Base-by-base conservation (phyloP, 2,113 vertebrate species). In the Rhipidura dahli region DNA sequence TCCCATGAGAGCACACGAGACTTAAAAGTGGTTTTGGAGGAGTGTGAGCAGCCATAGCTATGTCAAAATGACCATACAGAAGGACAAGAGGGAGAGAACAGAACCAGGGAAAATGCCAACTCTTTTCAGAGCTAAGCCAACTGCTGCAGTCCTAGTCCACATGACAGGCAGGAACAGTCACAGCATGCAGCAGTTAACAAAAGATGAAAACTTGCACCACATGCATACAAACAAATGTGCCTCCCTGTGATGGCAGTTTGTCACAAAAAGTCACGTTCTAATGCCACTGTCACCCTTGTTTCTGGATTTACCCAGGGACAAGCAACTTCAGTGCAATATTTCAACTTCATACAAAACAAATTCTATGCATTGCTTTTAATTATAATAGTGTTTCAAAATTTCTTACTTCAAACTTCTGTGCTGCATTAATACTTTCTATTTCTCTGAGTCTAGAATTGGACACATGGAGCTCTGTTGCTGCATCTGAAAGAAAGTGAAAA, bases 321-420 rank as follows among this genome's bases (percentile, higher is more conserved):
- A 91, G n/a, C 30, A 88, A 70, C 13, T 81, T 68, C 30, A 57
- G 18, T 37, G 35, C 31, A 83, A 1, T 15, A 93, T 40, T 92
- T 94, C 40, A 78, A 19, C 13, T 81, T 51, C 6, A 66, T 14
- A 60, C 33, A 24, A 80, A 76, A 65, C 4, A 89, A 84, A 40
- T 33, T 23, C 23, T 57, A 40, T 22, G 35, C 33, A 78, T 13
- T 77, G 40, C 11, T 87, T 71, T 81, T 75, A 89, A 85, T 73
- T 89, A 81, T 7, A 68, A 37, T 12, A 60, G 27, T 6, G 15
- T 71, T 95, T 11, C 56, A 91, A 92, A 91, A 75, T 70, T 13
- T 87, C 97, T 97, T 96, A 99, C 99, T 99, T 99, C 99, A 65
- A 98, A 98, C 96, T 98, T 99, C 83, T 98, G 98, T 70, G 98